These are phyloP conservation scores for Prionailurus viverrinus DNA, from an alignment of 2,113 vertebrate genomes.

Conservation along the genomic window DNA sequence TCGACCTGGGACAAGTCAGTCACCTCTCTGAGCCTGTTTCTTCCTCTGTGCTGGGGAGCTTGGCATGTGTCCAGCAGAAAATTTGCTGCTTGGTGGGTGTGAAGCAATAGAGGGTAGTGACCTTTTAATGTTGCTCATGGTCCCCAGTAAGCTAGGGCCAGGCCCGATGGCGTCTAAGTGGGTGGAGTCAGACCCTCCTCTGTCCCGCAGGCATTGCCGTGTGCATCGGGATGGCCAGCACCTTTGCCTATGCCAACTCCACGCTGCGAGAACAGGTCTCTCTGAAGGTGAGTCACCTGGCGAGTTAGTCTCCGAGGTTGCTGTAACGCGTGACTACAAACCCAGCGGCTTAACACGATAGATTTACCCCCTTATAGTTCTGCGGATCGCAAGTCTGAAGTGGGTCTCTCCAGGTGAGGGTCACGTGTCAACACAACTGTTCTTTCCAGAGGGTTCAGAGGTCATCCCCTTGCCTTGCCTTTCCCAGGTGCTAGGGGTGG, in stretches of 20 bases:
- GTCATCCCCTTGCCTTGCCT: neutral
- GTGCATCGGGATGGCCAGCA: slow-evolving; percentile 97
- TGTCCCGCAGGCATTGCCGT: slow-evolving; percentile 94
- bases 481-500: neutral
- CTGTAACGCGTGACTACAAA: neutral
- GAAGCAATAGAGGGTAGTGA: neutral
- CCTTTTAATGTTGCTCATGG: neutral
- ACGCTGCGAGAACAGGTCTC: slow-evolving; percentile 96
- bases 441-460: neutral
- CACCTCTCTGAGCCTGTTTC: slow-evolving; percentile 37
- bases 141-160: neutral
- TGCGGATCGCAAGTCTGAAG: neutral
- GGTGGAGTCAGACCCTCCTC: neutral
- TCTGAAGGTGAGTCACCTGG: slow-evolving; percentile 91
- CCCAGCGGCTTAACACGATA: accelerated
- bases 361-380: accelerated
- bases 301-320: accelerated
- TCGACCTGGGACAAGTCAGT: neutral
- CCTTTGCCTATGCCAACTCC: slow-evolving; percentile 97
- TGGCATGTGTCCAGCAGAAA: neutral
- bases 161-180: neutral
- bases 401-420: neutral
- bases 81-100: neutral
- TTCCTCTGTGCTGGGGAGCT: neutral
- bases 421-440: accelerated